A percentile compares a stretch with the other conserved stretches of the same genome.
These are phyloP conservation scores for Choreutis nemorana DNA, from an alignment of 2,888 invertebrate species.

Conservation along the genomic window DNA sequence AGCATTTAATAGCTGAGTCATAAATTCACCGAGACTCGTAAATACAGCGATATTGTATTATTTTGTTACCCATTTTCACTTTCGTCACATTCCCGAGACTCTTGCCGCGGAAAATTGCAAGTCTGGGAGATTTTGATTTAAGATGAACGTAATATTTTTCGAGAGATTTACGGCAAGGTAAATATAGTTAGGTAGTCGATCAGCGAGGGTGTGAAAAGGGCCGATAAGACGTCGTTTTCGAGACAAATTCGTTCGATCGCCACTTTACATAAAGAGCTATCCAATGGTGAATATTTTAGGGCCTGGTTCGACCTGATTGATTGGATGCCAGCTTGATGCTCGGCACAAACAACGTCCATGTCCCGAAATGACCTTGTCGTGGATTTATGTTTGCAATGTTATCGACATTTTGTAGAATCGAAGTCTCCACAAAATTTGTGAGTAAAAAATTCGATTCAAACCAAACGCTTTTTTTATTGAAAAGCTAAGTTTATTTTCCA, in stretches of 20 bases:
- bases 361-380: too few species aligned
- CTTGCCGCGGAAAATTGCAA: conserved; percentile 4
- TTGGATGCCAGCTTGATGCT: too few species aligned
- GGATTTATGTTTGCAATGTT: too few species aligned
- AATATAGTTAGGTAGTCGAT: too few species aligned
- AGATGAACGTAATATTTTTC: conserved; percentile 14
- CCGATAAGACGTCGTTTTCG: conserved; percentile 27
- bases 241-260: conserved; percentile 25
- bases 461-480: too few species aligned
- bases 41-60: conserved; percentile 11
- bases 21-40: conserved; percentile 13
- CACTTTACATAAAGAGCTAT: conserved; percentile 20
- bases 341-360: too few species aligned
- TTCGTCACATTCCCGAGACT: conserved; percentile 8
- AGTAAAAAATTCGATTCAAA: too few species aligned
- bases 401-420: too few species aligned
- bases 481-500: too few species aligned
- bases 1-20: conserved; percentile 6
- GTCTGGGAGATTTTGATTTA: background rate
- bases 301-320: conserved; percentile 28
- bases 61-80: conserved; percentile 10
- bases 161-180: conserved; percentile 18
- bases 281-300: conserved; percentile 27
- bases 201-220: too few species aligned
- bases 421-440: too few species aligned